Base-by-base conservation (phyloP, 64 coral and sea anemone species). In the Pocillopora verrucosa region DNA sequence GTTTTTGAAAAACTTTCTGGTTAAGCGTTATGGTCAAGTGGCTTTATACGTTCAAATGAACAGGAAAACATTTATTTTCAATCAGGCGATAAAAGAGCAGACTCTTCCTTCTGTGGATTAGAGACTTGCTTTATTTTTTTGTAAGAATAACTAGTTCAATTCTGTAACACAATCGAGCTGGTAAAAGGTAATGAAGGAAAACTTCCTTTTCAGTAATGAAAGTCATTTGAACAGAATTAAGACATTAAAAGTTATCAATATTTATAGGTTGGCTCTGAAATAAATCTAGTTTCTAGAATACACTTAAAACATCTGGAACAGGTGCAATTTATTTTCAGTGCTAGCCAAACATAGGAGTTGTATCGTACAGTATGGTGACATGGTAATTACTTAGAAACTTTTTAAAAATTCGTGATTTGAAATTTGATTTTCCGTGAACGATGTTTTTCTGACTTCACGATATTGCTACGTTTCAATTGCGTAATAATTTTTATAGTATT, bases 221-320 rank as follows among this genome's bases (percentile, higher is more conserved):
- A 62, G 60, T 6, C n/a, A 65, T 83, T 45, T 67, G 80, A 70
- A 70, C 41, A 7, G 7, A 24, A 70, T 70, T 9, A 10, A 70
- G 67, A n/a, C 67, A 24, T 70, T 24, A 69, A 9, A 22, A 70
- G n/a, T 83, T 61, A 83, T 83, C 36, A 62, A 83, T 83, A 83
- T 83, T 83, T 68, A 67, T 83, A 65, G 25, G 67, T 41, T 56
- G 38, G 61, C 41, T 34, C 26, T 59, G 61, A 81, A 15, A 81
- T 62, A 74, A 70, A 70, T n/a, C 67, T 70, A 4, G 22, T 20
- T 19, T 24, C 25, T 70, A 25, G 67, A 25, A 70, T 70, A 70
- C 67, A 24, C 67, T 9, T 70, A 24, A 11, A 76, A 41, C 16
- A 67, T 68, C 77, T 79, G 77, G 77, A 30, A 59, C 77, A 59